phyloP scores from a whole-genome alignment of 2,888 invertebrate species.

The Mesodorylaimus sp. region DNA sequence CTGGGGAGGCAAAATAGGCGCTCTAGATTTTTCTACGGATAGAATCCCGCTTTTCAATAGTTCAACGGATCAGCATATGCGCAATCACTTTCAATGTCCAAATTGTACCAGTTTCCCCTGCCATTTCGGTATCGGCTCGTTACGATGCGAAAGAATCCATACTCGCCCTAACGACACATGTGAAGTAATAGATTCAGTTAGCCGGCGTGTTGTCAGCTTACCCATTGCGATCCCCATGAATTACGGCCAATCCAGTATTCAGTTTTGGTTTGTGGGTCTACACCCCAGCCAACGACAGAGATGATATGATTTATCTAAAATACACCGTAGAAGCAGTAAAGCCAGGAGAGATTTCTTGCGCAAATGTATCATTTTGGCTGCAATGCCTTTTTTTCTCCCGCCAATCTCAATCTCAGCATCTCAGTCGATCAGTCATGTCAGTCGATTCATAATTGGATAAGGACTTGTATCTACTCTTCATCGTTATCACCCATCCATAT shows the following conservation, averaged over 20 bases:
- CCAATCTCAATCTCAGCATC: too few relatives aligned
- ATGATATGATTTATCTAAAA: slow-evolving; percentile 35
- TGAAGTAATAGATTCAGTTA: too few relatives aligned
- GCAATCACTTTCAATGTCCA: slow-evolving; percentile 35
- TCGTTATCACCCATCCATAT: too few relatives aligned
- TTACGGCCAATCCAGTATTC: slow-evolving; percentile 38
- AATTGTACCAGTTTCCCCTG: slow-evolving; percentile 34
- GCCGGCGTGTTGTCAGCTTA: too few relatives aligned
- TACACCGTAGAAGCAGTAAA: too few relatives aligned
- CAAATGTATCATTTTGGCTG: too few relatives aligned
- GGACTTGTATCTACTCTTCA: too few relatives aligned
- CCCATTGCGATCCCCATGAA: slow-evolving; percentile 37
- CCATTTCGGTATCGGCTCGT: slow-evolving; percentile 34
- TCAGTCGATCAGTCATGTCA: too few relatives aligned
- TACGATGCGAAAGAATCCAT: slow-evolving; percentile 35
- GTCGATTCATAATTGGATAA: too few relatives aligned
- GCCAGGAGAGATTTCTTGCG: too few relatives aligned
- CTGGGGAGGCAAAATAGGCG: too few relatives aligned
- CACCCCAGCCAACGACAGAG: slow-evolving; percentile 37
- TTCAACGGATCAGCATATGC: slow-evolving; percentile 35
- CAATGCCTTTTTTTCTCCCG: too few relatives aligned
- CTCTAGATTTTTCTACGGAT: background rate
- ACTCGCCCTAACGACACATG: slow-evolving; percentile 22
- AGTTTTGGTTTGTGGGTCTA: slow-evolving; percentile 29
- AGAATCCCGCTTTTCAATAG: slow-evolving; percentile 1